phyloP scores from a whole-genome alignment of 2,113 vertebrate species.

The Pandion haliaetus region DNA sequence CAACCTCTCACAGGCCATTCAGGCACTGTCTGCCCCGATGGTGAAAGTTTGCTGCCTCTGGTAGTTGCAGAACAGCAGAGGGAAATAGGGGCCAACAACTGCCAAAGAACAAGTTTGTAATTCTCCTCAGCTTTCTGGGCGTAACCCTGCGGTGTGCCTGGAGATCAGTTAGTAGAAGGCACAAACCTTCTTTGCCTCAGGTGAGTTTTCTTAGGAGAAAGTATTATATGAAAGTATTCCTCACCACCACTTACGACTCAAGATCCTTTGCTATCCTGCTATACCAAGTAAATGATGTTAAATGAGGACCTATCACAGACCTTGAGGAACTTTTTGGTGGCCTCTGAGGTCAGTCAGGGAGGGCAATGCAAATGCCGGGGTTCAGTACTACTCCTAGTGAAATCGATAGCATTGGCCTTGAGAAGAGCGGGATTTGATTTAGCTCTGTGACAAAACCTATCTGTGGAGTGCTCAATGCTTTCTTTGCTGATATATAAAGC shows the following conservation, averaged over 20 bases:
- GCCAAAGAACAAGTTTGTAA: not conserved
- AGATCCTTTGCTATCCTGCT: not conserved
- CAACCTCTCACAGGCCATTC: fast-evolving
- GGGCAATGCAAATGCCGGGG: fast-evolving
- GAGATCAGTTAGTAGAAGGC: not conserved
- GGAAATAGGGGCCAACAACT: not conserved
- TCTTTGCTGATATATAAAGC: not conserved
- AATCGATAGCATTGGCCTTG: not conserved
- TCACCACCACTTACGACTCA: fast-evolving
- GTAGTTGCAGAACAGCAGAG: not conserved
- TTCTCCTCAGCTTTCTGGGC: not conserved
- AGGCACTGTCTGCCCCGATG: fast-evolving
- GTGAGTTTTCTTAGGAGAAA: not conserved
- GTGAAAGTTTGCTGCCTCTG: not conserved
- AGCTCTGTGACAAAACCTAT: not conserved
- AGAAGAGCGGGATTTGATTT: not conserved
- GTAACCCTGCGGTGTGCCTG: not conserved
- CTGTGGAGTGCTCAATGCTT: not conserved
- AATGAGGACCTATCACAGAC: not conserved
- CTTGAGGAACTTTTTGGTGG: not conserved
- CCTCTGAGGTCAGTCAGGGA: not conserved
- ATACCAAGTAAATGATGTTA: not conserved
- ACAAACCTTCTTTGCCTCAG: not conserved
- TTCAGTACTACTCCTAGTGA: not conserved
- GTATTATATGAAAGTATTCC: not conserved